Evolutionary conservation across 2,797 vertebrate species (phyloP).

Genomic region (Toxotes lorentzi): DNA sequence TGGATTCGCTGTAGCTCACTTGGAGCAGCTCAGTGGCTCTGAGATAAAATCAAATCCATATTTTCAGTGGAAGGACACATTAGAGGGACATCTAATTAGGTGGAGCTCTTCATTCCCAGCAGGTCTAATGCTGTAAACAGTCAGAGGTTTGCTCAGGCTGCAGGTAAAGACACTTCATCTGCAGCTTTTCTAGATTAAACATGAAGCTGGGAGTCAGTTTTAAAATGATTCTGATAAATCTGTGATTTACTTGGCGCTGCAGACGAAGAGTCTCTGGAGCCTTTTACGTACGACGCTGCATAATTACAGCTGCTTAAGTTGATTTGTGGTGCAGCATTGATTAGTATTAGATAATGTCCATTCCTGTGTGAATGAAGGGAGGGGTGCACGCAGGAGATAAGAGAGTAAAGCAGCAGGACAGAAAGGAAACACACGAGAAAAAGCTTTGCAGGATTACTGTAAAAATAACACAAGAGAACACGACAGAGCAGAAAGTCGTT

Average conservation of each 20-base stretch:
- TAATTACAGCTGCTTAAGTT: slow-evolving; percentile 13
- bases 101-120: background rate
- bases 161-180: background rate
- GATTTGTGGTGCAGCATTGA: slow-evolving; percentile 22
- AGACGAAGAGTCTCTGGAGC: slow-evolving; percentile 9
- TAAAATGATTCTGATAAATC: slow-evolving; percentile 4
- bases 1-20: background rate
- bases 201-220: background rate
- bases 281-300: background rate
- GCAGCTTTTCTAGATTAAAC: background rate
- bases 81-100: too few relatives aligned
- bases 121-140: background rate
- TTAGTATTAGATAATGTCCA: slow-evolving; percentile 14
- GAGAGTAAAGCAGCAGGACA: background rate
- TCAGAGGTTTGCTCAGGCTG: background rate
- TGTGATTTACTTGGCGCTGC: background rate
- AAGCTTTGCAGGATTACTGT: background rate
- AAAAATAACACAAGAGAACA: background rate
- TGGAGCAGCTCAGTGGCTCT: background rate
- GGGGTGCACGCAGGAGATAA: background rate
- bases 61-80: background rate
- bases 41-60: too few relatives aligned
- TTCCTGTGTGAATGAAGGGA: background rate
- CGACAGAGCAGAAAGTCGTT: background rate
- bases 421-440: background rate